Conservation (phyloP, 2,888 invertebrate genomes). For the Mythimna lalbum region DNA sequence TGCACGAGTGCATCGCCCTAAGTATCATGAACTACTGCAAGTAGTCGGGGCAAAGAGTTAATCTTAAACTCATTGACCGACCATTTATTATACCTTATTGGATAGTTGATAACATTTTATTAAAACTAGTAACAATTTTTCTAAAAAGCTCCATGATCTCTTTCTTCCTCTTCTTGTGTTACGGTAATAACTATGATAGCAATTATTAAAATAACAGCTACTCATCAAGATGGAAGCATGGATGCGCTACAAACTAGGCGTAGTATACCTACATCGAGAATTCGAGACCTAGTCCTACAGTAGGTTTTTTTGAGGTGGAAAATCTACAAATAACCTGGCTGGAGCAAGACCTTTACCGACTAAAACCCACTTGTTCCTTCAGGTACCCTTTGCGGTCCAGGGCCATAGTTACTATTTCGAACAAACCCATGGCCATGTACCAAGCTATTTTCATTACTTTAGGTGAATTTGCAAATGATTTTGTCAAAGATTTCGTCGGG, state of each 20-base stretch:
- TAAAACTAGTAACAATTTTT: neutral
- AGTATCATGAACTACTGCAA: neutral
- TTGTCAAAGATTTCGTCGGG: neutral
- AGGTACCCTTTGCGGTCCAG: too few species aligned
- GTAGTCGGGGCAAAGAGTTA: slow-evolving; percentile 21
- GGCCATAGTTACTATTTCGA: too few species aligned
- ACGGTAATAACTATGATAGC: neutral
- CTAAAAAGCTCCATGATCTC: neutral
- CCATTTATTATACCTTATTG: too few species aligned
- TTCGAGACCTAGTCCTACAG: too few species aligned
- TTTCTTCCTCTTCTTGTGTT: neutral
- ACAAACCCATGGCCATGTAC: too few species aligned
- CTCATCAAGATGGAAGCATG: neutral
- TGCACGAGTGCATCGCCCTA: slow-evolving; percentile 23
- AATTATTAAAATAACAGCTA: neutral
- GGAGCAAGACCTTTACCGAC: too few species aligned
- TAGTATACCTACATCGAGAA: too few species aligned
- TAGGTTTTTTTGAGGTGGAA: too few species aligned
- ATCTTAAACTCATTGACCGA: slow-evolving; percentile 39
- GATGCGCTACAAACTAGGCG: neutral
- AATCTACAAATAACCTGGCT: too few species aligned
- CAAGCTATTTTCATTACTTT: too few species aligned
- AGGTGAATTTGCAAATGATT: neutral
- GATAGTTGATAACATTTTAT: neutral
- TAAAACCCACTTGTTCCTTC: too few species aligned